Base-by-base conservation (phyloP, 2,113 vertebrate genomes). In the Todiramphus saurophagus region DNA sequence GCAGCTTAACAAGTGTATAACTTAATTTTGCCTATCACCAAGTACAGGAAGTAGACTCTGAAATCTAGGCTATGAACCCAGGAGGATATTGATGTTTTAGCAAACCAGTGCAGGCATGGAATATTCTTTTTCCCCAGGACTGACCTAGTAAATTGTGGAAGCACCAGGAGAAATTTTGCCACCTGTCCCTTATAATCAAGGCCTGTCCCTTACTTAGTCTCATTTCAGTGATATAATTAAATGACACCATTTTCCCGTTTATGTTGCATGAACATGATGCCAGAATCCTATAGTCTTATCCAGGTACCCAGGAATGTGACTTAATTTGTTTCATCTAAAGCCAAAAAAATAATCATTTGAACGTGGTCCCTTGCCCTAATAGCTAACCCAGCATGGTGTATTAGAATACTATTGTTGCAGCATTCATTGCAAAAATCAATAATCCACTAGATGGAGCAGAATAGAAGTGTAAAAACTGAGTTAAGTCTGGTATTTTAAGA, bases 391-490 rank as follows among this genome's bases (percentile, higher is more conserved):
- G 82, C 43, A 28, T 48, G 64, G 30, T 60, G 4, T 93, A 96
- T 81, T 83, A 83, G 77, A 87, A 80, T 89, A 69, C 82, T 88
- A n/a, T 89, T 50, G 44, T 60, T 77, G 94, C 79, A 96, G 62
- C 46, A 69, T 64, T 66, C 74, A 70, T 91, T 97, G 95, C 94
- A 91, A 85, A 97, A 90, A 91, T 89, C 92, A 93, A 93, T 87
- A 76, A 94, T 98, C 97, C 97, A 97, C 94, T 97, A 97, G 97
- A 97, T 97, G 97, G 97, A 97, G 96, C 96, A 98, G 96, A 94
- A 86, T 93, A 60, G 95, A 97, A 96, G 84, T 89, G 56, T 91
- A 90, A 96, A 95, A 97, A 70, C 66, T 63, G 76, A 92, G 81
- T 79, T 84, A 89, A 90, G 44, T 31, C 33, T 90, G 84, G 31